Base-by-base conservation (phyloP, 2,888 invertebrate genomes). In the Lomographa bimaculata region DNA sequence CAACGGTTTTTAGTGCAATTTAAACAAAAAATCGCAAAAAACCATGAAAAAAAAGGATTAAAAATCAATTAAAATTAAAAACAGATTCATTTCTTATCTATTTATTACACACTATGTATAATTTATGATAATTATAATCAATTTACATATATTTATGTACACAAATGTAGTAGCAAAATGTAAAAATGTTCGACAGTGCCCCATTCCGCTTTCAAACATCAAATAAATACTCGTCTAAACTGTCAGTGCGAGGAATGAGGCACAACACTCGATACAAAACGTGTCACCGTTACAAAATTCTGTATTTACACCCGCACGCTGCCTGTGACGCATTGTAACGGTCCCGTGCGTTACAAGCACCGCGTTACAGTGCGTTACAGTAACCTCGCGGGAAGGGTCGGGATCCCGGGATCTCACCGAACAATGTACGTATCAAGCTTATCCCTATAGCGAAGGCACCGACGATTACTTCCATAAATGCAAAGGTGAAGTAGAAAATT, bases 61-160 rank as follows among this genome's bases (percentile, higher is more conserved):
- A 44, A 53, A 46, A 62, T 14, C 4, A 62, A 52, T 4, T 46
- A 44, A 53, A 46, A 62, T 14, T 14, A 62, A 52, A 72, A 66
- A 64, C 25, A 10, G 37, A 34, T 44, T 60, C 57, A 66, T 71
- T 78, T 76, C 85, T 84, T 84, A 85, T 71, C 76, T 80, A 85
- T 86, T 86, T 86, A 86, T 83, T 85, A 85, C 78, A 83, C 79
- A 69, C 73, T 79, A 82, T 77, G 73, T 82, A 84, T 84, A 84
- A 83, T 84, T 85, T 83, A 81, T 66, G 72, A 77, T 82, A 75
- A 62, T 63, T 59, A 57, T 72, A 78, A 80, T 82, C 79, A 80
- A 84, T 85, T 85, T 82, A 85, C 79, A 84, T 80, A 77, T 70
- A 59, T 73, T 77, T 86, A 86, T 86, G 75, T 86, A 85, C 84